Evolutionary conservation across 2,797 vertebrate genomes (phyloP).

Genomic region (Characodon lateralis): DNA sequence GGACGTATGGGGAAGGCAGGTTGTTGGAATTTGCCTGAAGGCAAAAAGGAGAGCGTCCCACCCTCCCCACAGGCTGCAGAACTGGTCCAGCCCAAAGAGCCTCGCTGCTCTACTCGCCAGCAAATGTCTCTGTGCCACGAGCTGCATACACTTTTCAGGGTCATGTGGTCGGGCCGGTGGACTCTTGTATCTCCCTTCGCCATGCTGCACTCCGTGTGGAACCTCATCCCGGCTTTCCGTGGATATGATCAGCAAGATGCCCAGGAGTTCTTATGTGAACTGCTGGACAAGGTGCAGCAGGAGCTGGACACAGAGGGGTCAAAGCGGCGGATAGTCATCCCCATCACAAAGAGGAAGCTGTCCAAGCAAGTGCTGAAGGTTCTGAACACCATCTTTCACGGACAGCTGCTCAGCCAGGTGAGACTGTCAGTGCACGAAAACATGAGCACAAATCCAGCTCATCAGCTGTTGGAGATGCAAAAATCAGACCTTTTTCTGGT

Average conservation of each 20-base stretch:
- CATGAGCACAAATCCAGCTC: no score
- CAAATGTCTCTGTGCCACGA: constrained; percentile 98
- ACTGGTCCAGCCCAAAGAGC: constrained; percentile 93
- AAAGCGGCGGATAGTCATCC: constrained; percentile 92
- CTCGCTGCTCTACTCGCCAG: constrained; percentile 88
- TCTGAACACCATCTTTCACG: constrained; percentile 99
- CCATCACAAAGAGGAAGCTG: constrained; percentile 96
- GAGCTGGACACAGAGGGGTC: constrained; percentile 95
- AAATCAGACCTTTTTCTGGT: neutral
- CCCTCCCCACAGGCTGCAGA: constrained; percentile 85
- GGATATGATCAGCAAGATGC: constrained; percentile 99
- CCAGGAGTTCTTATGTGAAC: constrained; percentile 97
- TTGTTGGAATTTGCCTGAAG: constrained; percentile 65
- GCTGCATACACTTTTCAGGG: constrained; percentile 97
- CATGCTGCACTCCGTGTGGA: constrained; percentile 99
- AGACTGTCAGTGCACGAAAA: constrained; percentile 17
- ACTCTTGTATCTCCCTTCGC: constrained; percentile 96
- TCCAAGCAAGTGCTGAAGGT: constrained; percentile 99
- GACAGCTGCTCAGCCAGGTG: constrained; percentile 99
- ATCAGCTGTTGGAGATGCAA: neutral
- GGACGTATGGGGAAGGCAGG: constrained; percentile 75
- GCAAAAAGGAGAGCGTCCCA: constrained; percentile 74
- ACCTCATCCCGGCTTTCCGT: constrained; percentile 95
- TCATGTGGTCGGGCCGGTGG: constrained; percentile 99
- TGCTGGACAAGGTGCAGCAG: constrained; percentile 98